Base-by-base conservation (phyloP, 1,140 invertebrate species). In the Notospermus geniculatus region DNA sequence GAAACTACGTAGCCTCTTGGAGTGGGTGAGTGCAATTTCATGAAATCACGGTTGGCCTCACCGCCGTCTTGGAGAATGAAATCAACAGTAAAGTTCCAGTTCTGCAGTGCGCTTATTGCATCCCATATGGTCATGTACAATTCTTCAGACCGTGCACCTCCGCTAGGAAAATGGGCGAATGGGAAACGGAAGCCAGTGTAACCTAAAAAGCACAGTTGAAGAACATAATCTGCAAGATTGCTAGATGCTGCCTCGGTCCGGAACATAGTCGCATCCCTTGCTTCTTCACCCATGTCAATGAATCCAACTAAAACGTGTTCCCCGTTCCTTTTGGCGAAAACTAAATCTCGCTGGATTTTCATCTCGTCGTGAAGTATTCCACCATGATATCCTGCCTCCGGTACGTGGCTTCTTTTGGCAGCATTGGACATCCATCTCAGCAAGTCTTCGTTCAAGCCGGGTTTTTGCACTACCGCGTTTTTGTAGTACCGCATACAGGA, bases 131-230 rank as follows among this genome's bases (percentile, higher is more conserved):
- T 64, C 65, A 2, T 62, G 1, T 52, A 57, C 60, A 2, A 61
- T 11, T 50, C 59, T 64, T 54, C 17, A 54, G 17, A 58, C 50
- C 23, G n/a, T 58, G 28, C 63, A 67, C 5, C 58, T 52, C 59
- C 46, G 64, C 7, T 54, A 2, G 4, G 45, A 28, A 9, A n/a
- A n/a, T n/a, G n/a, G n/a, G n/a, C n/a, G n/a, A n/a, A n/a, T n/a
- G n/a, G n/a, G n/a, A n/a, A n/a, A n/a, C n/a, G n/a, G n/a, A n/a
- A n/a, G n/a, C n/a, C n/a, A n/a, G n/a, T n/a, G n/a, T n/a, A n/a
- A n/a, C 65, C 65, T 19, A 63, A 17, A 59, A 61, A 67, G 1
- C 61, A 7, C 28, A 64, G 28, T 32, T 67, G 66, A 11, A 64
- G 23, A 2, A 62, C 62, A 65, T 67, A 63, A 1, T 55, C 59